Evolutionary conservation across 2,113 vertebrate species (phyloP).

Genomic region (Xyliphius kryptos): DNA sequence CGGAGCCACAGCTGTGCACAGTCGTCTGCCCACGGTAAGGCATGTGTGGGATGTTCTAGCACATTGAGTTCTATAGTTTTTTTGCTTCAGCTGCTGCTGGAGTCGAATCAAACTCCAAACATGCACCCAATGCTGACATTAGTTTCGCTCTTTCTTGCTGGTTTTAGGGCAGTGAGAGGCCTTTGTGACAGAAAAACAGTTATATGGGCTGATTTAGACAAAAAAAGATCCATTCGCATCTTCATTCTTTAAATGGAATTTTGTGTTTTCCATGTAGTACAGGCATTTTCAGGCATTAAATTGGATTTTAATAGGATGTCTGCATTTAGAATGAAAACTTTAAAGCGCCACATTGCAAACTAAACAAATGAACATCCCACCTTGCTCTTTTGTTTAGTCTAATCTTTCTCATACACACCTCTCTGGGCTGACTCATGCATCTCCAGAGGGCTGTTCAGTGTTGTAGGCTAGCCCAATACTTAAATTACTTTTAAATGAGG

Average conservation of each 20-base stretch:
- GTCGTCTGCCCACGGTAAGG: constrained; percentile 44
- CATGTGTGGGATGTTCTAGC: constrained; percentile 48
- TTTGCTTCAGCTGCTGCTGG: constrained; percentile 51
- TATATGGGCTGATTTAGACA: constrained; percentile 10
- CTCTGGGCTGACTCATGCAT: constrained; percentile 37
- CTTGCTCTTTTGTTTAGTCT: constrained; percentile 25
- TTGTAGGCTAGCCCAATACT: constrained; percentile 49
- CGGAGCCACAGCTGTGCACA: constrained; percentile 45
- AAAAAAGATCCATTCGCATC: constrained; percentile 9
- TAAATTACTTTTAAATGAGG: constrained; percentile 50
- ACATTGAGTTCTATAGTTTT: constrained; percentile 44
- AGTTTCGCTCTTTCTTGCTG: constrained; percentile 12
- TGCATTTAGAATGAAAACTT: constrained; percentile 38
- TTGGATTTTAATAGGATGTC: constrained; percentile 47
- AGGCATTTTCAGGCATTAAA: constrained; percentile 42
- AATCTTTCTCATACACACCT: constrained; percentile 11
- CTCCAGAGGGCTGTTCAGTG: constrained; percentile 52
- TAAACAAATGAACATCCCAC: constrained; percentile 12
- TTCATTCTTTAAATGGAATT: constrained; percentile 14
- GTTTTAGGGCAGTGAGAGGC: constrained; percentile 17
- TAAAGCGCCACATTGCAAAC: constrained; percentile 31
- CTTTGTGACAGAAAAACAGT: constrained; percentile 11
- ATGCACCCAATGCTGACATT: constrained; percentile 29
- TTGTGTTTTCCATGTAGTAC: constrained; percentile 28
- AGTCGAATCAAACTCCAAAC: constrained; percentile 39